A percentile compares a stretch with the other conserved stretches of the same genome.
phyloP scores from a whole-genome alignment of 1,140 invertebrate species.

The Leptinotarsa lineolata region DNA sequence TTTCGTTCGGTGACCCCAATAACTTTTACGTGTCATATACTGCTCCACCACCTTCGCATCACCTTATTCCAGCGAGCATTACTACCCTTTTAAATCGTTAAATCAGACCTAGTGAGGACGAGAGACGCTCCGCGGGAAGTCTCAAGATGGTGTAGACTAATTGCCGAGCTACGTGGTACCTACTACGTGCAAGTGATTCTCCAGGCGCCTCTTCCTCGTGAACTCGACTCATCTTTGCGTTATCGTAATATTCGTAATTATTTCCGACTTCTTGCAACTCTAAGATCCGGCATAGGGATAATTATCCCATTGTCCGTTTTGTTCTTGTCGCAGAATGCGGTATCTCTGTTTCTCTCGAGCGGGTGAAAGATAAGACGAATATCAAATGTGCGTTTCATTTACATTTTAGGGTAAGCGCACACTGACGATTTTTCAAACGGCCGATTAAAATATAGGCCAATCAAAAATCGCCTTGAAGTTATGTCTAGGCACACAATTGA shows the following conservation, averaged over 20 bases:
- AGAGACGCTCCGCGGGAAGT: background rate
- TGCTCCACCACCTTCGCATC: background rate
- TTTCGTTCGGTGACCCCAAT: background rate
- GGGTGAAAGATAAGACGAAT: background rate
- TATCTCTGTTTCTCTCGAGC: slow-evolving; percentile 13
- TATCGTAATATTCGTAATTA: slow-evolving; percentile 28
- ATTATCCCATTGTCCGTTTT: slow-evolving; percentile 20
- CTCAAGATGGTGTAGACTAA: slow-evolving; percentile 17
- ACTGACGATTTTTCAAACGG: too few relatives aligned
- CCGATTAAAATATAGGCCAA: too few relatives aligned
- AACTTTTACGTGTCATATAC: background rate
- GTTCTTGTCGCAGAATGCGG: slow-evolving; percentile 10
- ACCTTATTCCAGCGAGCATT: background rate
- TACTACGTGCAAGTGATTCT: slow-evolving; percentile 10
- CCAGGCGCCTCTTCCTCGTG: slow-evolving; percentile 5
- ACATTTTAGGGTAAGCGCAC: too few relatives aligned
- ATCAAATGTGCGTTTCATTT: too few relatives aligned
- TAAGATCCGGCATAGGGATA: slow-evolving; percentile 6
- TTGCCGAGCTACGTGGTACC: slow-evolving; percentile 10
- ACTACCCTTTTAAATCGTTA: background rate
- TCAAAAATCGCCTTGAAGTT: too few relatives aligned
- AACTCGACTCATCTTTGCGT: slow-evolving; percentile 24
- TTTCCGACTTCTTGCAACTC: slow-evolving; percentile 24
- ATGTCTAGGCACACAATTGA: too few relatives aligned
- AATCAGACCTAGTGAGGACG: background rate